Evolutionary conservation across 2,113 vertebrate genomes (phyloP).

Genomic region (Benitochromis conjunctus): DNA sequence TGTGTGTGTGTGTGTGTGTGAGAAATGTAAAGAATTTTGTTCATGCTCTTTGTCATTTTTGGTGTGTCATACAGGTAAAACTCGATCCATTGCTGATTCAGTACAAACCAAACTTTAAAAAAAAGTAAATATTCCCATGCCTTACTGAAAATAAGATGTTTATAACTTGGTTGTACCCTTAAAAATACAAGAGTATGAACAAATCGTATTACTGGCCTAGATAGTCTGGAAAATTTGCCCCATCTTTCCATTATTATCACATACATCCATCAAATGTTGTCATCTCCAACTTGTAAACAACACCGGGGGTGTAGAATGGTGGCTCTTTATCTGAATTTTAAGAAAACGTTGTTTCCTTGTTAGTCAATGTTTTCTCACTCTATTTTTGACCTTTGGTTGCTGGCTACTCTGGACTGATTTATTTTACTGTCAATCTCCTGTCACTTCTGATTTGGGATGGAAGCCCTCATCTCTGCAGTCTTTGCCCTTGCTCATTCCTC

Average conservation of each 20-base stretch:
- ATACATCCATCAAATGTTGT: constrained; percentile 33
- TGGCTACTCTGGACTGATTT: constrained; percentile 67
- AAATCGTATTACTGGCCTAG: not conserved
- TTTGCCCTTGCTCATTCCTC: constrained; percentile 70
- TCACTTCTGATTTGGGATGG: constrained; percentile 65
- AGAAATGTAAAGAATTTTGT: not conserved
- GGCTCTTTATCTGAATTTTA: constrained; percentile 51
- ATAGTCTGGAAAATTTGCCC: not conserved
- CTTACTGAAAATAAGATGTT: not conserved
- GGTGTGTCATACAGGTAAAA: not conserved
- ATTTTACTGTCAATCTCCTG: constrained; percentile 73
- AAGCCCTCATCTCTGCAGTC: constrained; percentile 46
- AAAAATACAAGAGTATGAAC: not conserved
- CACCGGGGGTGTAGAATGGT: constrained; percentile 40
- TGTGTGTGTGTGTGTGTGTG: no score
- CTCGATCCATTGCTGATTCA: not conserved
- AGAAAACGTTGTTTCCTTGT: constrained; percentile 55
- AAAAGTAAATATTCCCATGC: not conserved
- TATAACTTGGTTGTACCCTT: not conserved
- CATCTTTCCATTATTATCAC: not conserved
- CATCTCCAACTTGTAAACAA: constrained; percentile 41
- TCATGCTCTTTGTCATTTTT: not conserved
- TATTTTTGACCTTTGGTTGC: constrained; percentile 63
- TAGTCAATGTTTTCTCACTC: constrained; percentile 62
- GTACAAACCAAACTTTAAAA: not conserved